Base-by-base conservation (phyloP, 2,113 vertebrate species). In the Channa argus region DNA sequence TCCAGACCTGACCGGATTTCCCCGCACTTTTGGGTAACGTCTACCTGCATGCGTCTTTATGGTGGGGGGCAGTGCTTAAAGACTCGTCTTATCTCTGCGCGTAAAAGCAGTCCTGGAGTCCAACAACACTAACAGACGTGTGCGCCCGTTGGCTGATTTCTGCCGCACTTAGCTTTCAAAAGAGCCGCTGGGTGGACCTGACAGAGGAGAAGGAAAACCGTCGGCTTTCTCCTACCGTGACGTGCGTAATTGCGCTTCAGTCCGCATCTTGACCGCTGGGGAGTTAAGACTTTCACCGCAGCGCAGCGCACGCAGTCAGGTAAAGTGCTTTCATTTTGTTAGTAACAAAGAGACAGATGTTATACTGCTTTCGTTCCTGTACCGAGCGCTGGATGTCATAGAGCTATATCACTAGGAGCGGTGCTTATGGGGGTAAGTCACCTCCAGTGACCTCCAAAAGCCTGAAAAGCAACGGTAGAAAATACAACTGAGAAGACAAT, bases 231-330 rank as follows among this genome's bases (percentile, higher is more conserved):
- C 44, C 3, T 50, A 72, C 74, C 74, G 70, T 71, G 0, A 58
- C 54, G 77, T 47, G 81, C 73, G 66, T 49, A 38, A 64, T 6
- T 33, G 53, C 71, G 74, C 71, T 50, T 66, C 86, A 80, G 47
- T 80, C 63, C 37, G 62, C 66, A 8, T 71, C 65, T 51, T 14
- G 65, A 44, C 47, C 58, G 50, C 64, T 12, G 59, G 34, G 77
- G 67, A 63, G 51, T 10, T 49, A 6, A 36, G 38, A 64, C 63
- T 9, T 24, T 34, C 53, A 55, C 54, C 51, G 44, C 64, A 33
- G 4, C 59, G 3, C 60, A 65, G 46, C 71, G 56, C 56, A 13
- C 38, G 1, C 37, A 71, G 5, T 7, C 24, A 88, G 81, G 84
- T 86, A 77, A 63, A 63, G 33, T 5, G 34, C 12, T 47, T 3